phyloP scores from a whole-genome alignment of 1,140 invertebrate species.

The Diprion similis region DNA sequence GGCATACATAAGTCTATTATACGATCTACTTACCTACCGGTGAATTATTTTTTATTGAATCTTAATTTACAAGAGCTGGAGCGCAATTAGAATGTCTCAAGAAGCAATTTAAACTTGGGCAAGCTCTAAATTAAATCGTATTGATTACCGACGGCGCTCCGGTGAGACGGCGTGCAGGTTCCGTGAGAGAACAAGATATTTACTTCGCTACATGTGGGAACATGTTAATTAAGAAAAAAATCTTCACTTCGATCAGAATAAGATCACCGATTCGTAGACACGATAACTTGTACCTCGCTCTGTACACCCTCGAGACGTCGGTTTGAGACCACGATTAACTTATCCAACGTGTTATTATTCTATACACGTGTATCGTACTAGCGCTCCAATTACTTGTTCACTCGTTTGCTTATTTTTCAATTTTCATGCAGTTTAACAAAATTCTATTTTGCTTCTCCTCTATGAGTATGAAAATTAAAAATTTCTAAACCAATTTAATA shows the following conservation, averaged over 20 bases:
- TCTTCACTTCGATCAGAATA: neutral
- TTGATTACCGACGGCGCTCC: neutral
- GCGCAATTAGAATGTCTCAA: neutral
- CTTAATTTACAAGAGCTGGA: neutral
- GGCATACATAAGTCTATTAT: no score
- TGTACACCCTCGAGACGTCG: neutral
- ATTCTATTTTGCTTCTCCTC: no score
- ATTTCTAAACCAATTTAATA: no score
- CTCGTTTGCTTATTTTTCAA: no score
- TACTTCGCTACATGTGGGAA: neutral
- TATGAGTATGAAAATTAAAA: no score
- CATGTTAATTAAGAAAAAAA: constrained; percentile 6
- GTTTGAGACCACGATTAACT: neutral
- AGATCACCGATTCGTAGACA: neutral
- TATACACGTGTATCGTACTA: no score
- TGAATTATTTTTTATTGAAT: neutral
- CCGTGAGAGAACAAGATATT: neutral
- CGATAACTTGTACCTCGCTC: constrained; percentile 4
- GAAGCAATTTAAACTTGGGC: neutral
- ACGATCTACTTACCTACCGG: no score
- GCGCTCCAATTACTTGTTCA: no score
- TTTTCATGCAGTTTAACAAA: no score
- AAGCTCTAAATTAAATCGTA: constrained; percentile 8
- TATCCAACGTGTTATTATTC: no score
- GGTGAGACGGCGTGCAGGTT: neutral